phyloP scores from a whole-genome alignment of 2,888 invertebrate species.

The Craniophora ligustri region DNA sequence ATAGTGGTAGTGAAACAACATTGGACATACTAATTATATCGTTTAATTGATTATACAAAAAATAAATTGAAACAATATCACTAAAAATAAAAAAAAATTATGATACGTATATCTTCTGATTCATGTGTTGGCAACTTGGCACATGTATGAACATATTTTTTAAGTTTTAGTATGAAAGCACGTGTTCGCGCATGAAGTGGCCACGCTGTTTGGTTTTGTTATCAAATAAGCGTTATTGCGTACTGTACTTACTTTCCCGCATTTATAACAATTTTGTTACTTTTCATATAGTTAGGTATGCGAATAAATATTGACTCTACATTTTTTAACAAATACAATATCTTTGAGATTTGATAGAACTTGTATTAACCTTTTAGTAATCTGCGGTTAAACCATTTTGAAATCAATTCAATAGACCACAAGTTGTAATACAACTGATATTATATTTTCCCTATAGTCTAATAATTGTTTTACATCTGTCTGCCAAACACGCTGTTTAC shows the following conservation, averaged over 20 bases:
- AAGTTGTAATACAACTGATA: background rate
- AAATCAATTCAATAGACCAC: background rate
- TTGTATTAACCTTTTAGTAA: background rate
- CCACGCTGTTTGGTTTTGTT: conserved; percentile 50
- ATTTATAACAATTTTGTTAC: conserved; percentile 5
- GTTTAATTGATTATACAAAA: conserved; percentile 7
- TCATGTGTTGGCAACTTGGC: conserved; percentile 31
- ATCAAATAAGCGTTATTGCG: conserved; percentile 47
- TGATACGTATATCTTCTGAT: conserved; percentile 14
- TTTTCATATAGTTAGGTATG: conserved; percentile 3
- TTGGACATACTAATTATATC: conserved; percentile 16
- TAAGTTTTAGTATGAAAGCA: conserved; percentile 45
- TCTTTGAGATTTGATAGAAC: background rate
- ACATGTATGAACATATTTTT: conserved; percentile 35
- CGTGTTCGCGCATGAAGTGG: conserved; percentile 46
- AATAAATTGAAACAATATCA: conserved; percentile 2
- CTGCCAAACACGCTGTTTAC: conserved; percentile 35
- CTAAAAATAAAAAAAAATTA: no score
- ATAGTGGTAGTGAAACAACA: no score
- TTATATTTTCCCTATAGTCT: background rate
- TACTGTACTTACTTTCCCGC: conserved; percentile 37
- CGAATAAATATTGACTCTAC: no score
- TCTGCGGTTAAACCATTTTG: background rate
- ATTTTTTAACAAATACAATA: no score
- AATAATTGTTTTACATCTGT: background rate